Evolutionary conservation across 2,888 invertebrate species (phyloP).

Genomic region (Caenorhabditis sp.): DNA sequence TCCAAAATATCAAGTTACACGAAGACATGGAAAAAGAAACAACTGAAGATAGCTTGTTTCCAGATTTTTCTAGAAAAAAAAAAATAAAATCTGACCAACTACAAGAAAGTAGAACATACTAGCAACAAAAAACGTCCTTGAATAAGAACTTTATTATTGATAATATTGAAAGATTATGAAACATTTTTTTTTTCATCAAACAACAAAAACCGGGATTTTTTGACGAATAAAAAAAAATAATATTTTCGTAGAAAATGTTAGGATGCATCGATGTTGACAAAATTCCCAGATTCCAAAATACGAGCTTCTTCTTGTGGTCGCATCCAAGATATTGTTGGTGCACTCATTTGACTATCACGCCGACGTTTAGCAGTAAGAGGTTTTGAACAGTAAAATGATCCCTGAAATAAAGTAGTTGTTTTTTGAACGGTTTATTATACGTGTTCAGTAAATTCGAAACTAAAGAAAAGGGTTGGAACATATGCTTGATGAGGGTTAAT

Average conservation of each 20-base stretch:
- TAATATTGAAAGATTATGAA: background rate
- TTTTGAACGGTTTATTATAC: background rate
- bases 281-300: constrained; percentile 26
- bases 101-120: background rate
- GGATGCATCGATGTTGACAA: constrained; percentile 27
- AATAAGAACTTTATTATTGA: background rate
- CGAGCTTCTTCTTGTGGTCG: constrained; percentile 38
- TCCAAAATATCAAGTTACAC: background rate
- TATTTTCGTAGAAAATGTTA: background rate
- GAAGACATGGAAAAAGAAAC: background rate
- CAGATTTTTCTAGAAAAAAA: background rate
- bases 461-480: no score
- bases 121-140: constrained; percentile 7
- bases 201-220: background rate
- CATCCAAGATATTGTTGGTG: constrained; percentile 49
- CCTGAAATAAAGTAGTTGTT: constrained; percentile 20
- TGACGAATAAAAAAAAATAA: background rate
- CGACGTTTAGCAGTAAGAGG: constrained; percentile 40
- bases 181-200: background rate
- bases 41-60: background rate
- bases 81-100: background rate
- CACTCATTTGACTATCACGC: constrained; percentile 51
- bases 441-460: no score
- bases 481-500: no score
- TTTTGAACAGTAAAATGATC: constrained; percentile 56